Base-by-base conservation (phyloP, 2,888 invertebrate genomes). In the Germaria angustata region DNA sequence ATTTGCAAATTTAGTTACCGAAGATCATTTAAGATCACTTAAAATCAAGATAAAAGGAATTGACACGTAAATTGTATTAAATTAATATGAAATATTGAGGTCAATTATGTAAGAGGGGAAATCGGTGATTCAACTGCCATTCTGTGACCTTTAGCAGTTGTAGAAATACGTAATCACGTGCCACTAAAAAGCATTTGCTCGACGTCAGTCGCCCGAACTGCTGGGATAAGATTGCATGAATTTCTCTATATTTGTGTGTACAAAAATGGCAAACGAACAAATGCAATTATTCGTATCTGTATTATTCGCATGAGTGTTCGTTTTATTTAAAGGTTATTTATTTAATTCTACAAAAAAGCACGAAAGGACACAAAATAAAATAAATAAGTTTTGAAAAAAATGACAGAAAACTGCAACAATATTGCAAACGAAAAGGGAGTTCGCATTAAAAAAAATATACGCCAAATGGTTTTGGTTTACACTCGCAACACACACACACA, bases 241-340 rank as follows among this genome's bases (percentile, higher is more conserved):
- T 34, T 32, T 34, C 32, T 17, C 1, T 28, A 2, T 11, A 11
- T 22, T 9, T 51, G 22, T 24, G 22, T 66, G 39, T 17, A 6
- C 4, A 61, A 34, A 68, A 55, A 63, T n/a, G 20, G n/a, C 41
- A 75, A 44, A 72, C 39, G 69, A 63, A 69, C 32, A 57, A 39
- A 76, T 71, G 69, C 76, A 80, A 57, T 68, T 51, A 53, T 75
- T 22, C 41, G 15, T 75, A 65, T 69, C 61, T 57, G 55, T 34
- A 24, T 34, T 71, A 22, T 7, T 66, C 39, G 34, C 28, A 53
- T 49, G 80, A 49, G 46, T 63, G 69, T 59, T 71, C 44, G 49
- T 66, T 66, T 71, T 72, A 73, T 78, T 73, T 81, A 69, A 78
- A 81, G 73, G 68, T 57, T 81, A 73, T 78, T 81, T 81, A 65